phyloP scores from a whole-genome alignment of 2,888 invertebrate genomes.

The Cataglyphis livida region DNA sequence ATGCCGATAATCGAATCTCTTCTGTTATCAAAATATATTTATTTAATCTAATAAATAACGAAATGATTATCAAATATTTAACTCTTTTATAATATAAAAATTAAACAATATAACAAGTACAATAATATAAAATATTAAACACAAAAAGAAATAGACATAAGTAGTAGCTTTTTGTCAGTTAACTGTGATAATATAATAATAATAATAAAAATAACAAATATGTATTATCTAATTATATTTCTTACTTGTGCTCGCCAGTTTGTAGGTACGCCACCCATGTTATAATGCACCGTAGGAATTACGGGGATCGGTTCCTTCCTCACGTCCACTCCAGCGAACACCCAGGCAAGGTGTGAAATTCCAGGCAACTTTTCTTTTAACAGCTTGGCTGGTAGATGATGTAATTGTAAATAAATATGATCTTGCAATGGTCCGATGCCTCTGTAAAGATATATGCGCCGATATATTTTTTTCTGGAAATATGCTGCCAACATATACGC shows the following conservation, averaged over 20 bases:
- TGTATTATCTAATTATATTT: not conserved
- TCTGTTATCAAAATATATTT: not conserved
- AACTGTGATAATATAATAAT: not conserved
- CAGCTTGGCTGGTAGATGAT: conserved; percentile 97
- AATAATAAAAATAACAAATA: not conserved
- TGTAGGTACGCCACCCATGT: conserved; percentile 99
- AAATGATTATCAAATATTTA: not conserved
- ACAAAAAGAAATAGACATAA: not conserved
- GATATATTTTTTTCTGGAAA: not conserved
- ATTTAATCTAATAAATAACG: not conserved
- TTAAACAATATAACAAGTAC: not conserved
- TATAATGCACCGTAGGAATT: conserved; percentile 99
- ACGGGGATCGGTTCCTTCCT: conserved; percentile 99
- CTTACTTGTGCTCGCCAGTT: conserved; percentile 95
- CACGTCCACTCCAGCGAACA: conserved; percentile 99
- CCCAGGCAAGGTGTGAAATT: conserved; percentile 99
- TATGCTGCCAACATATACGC: not conserved
- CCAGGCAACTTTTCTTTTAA: conserved; percentile 94
- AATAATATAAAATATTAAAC: not conserved
- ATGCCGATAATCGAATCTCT: not conserved
- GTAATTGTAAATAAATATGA: conserved; percentile 96
- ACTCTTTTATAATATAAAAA: conserved; percentile 9
- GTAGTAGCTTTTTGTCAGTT: not conserved
- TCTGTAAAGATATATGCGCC: conserved; percentile 85
- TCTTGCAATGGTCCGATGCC: conserved; percentile 98